These are phyloP conservation scores for Dasyprocta punctata DNA, from an alignment of 2,113 vertebrate species.

Conservation along the genomic window DNA sequence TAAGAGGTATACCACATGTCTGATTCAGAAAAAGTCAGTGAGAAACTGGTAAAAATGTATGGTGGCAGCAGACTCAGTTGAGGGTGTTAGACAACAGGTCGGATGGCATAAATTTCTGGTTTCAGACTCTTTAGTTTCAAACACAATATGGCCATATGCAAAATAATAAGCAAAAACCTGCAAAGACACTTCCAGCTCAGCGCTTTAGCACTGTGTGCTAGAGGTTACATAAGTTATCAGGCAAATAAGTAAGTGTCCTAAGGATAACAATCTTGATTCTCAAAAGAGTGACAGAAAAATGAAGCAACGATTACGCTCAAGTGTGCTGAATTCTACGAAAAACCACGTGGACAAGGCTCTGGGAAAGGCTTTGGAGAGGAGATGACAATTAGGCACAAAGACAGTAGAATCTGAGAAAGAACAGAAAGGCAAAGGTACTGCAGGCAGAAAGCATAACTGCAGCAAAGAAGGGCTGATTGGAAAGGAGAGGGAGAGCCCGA, in stretches of 20 bases:
- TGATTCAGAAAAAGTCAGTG: neutral
- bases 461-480: neutral
- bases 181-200: neutral
- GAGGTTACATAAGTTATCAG: neutral
- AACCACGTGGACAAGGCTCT: neutral
- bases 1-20: neutral
- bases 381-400: neutral
- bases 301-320: neutral
- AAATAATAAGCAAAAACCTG: neutral
- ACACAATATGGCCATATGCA: neutral
- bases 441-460: neutral
- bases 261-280: neutral
- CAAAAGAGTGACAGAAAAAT: neutral
- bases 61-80: neutral
- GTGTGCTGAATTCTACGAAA: neutral
- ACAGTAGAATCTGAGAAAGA: constrained; percentile 8
- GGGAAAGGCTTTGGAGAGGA: neutral
- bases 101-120: neutral
- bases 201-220: neutral
- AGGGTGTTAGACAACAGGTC: neutral
- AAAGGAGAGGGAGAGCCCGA: constrained; percentile 22
- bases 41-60: neutral
- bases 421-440: neutral
- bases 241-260: neutral
- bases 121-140: neutral